Base-by-base conservation (phyloP, 2,797 vertebrate species). In the Amblyraja radiata region DNA sequence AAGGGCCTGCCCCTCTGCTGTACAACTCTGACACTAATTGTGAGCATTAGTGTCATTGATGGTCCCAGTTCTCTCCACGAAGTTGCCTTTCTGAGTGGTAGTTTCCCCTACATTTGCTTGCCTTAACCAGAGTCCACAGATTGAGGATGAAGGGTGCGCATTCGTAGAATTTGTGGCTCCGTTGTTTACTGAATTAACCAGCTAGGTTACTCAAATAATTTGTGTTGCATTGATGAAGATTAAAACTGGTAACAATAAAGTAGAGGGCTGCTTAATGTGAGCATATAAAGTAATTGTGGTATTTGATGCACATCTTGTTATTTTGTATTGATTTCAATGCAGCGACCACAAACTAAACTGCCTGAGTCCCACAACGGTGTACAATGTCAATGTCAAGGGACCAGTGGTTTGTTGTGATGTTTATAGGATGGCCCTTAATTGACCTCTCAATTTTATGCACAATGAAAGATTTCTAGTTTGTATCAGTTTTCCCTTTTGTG, bases 271-370 rank as follows among this genome's bases (percentile, higher is more conserved):
- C 54, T 58, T 58, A 58, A 81, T 11, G 4, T 83, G 61, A 68
- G 21, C 32, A 10, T 39, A 32, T 18, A 16, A 71, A 68, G 10
- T 39, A 10, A 68, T 13, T 36, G 32, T 36, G 8, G 65, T 32
- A 71, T 63, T 16, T 68, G 61, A 2, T 16, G 23, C 61, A 71
- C 2, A 36, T 71, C 14, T 32, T 63, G 84, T 88, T n/a, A 86
- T 65, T 32, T 88, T 88, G 23, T n/a, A 88, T 88, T 88, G 61
- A 88, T 88, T 88, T 88, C 84, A 88, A 32, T 63, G 9, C n/a
- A 46, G 79, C 21, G 79, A 81, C 36, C 28, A 16, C 84, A 63
- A 88, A 88, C 61, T 23, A 81, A 23, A 18, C 78, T 79, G 32
- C 39, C 16, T 79, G 13, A 79, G 36, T 79, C 78, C 78, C 79